Evolutionary conservation across 2,113 vertebrate species (phyloP), one percentile per base, ranked within the genome.

Genomic region (Python bivittatus): DNA sequence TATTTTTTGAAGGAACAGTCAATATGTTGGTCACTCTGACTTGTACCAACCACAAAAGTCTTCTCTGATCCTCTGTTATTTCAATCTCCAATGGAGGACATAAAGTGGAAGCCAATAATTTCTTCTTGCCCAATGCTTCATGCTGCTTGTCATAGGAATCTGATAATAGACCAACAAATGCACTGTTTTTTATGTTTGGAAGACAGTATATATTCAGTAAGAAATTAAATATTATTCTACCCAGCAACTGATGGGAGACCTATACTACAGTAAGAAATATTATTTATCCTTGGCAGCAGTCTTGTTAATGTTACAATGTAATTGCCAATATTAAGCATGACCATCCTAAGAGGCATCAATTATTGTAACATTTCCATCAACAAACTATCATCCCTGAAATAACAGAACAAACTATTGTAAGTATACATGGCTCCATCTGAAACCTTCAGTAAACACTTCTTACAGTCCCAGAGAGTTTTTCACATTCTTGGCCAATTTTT

Each of bases 81-180:
- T 96, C 96, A 95, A 99, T 97, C 94, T 98, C 97, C 83, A 99
- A 94, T 15, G 99, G 98, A 6, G 99, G 99, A 52, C 95, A 97
- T 91, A 99, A 95, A 54, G 90, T 98, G 42, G 99, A 99, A 20
- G 98, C 98, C 91, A 98, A 97, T 89, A 99, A 95, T 91, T 97
- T 98, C 95, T 97, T 99, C 96, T 98, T 98, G 84, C 97, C 98
- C 60, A 95, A 93, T 56, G 94, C 95, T 94, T 97, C 98, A 92
- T 97, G 96, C 85, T 98, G 97, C 20, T 98, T 98, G 95, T 98
- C 98, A 95, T 99, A 99, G 61, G 99, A 99, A 96, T 99, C 99
- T 99, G 92, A 92, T 94, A 95, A 91, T 93, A 96, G 94, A 97
- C 95, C 93, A 97, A 95, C 93, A 95, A 72, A 96, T 93, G 23